These are phyloP conservation scores for Calameuta filiformis DNA, from an alignment of 2,888 invertebrate genomes.

Conservation along the genomic window DNA sequence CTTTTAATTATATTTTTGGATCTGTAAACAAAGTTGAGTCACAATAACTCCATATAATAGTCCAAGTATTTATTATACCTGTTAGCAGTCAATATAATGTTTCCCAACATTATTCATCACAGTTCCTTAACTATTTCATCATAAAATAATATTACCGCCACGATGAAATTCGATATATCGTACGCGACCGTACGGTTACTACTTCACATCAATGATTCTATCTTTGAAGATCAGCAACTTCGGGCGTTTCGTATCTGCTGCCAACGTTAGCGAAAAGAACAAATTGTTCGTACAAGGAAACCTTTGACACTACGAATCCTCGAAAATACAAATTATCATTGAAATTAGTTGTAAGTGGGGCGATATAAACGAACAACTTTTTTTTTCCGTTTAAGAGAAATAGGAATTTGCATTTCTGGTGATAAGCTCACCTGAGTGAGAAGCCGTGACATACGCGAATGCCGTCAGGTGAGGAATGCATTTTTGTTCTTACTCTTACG, in stretches of 20 bases:
- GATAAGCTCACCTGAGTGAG: neutral
- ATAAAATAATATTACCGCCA: neutral
- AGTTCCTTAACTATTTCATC: neutral
- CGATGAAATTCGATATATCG: neutral
- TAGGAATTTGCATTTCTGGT: neutral
- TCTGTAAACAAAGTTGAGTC: neutral
- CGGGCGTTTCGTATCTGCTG: neutral
- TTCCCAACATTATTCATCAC: neutral
- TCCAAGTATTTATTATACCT: neutral
- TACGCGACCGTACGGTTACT: neutral
- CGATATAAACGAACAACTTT: neutral
- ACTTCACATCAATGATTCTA: neutral
- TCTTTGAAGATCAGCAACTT: neutral
- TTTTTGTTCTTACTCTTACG: neutral
- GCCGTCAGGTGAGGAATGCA: neutral
- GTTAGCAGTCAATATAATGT: neutral
- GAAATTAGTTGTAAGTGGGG: neutral
- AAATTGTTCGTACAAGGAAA: neutral
- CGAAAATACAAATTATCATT: neutral
- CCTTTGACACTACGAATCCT: neutral
- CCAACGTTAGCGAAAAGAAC: neutral
- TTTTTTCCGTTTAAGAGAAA: neutral
- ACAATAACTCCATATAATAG: neutral
- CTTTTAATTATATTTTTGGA: neutral
- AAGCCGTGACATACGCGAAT: neutral